Percentiles rank a stretch among this genome's conserved stretches.
These are phyloP conservation scores for Pseudococcus longispinus DNA, from an alignment of 2,888 invertebrate genomes.

Conservation along the genomic window DNA sequence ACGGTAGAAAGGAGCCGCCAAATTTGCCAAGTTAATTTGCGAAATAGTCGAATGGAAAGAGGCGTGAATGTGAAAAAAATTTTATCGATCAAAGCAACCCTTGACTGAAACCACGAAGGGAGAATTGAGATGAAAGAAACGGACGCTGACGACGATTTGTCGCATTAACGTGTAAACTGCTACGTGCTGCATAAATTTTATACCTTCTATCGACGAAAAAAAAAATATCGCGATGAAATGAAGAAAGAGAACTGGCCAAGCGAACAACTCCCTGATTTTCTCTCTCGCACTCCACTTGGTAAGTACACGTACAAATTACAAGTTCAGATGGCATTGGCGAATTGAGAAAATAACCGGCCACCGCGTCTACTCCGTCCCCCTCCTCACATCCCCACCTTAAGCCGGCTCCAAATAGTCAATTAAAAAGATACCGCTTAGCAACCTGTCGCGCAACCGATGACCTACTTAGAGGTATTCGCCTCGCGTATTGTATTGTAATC, in stretches of 20 bases:
- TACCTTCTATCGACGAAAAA: neutral
- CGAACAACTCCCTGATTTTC: neutral
- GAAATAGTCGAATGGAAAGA: neutral
- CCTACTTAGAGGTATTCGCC: slow-evolving; percentile 42
- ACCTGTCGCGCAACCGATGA: slow-evolving; percentile 54
- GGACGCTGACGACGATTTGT: neutral
- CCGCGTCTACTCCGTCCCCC: neutral
- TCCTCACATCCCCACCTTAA: neutral
- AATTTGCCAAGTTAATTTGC: neutral
- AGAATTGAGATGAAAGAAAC: neutral
- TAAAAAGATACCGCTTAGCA: slow-evolving; percentile 35
- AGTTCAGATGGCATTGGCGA: slow-evolving; percentile 34
- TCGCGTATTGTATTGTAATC: slow-evolving; percentile 38
- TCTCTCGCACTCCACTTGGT: too few relatives aligned
- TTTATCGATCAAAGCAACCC: neutral
- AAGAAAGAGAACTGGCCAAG: neutral
- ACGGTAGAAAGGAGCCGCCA: neutral
- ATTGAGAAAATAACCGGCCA: slow-evolving; percentile 16
- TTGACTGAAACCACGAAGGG: neutral
- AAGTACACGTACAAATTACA: neutral
- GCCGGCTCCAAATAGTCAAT: slow-evolving; percentile 36
- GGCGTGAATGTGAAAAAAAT: neutral
- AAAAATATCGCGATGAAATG: neutral
- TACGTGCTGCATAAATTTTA: neutral
- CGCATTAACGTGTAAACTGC: neutral